Percentiles rank a stretch among this genome's conserved stretches.
Conservation (phyloP, 1,140 invertebrate genomes). For the Drosophila ironensis region DNA sequence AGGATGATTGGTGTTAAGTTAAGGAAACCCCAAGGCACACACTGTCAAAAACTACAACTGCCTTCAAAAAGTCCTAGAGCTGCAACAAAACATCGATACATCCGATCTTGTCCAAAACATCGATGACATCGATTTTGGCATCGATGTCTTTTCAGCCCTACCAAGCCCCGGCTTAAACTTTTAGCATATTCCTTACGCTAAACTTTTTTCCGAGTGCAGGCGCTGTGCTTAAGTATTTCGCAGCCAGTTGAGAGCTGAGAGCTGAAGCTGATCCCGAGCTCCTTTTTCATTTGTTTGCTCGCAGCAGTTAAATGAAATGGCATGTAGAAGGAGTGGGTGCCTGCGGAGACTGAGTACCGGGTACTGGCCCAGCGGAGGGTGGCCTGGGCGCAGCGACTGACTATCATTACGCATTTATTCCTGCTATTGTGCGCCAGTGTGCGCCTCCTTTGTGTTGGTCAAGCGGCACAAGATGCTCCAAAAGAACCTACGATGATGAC, state of each 20-base stretch:
- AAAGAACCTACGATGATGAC: constrained; percentile 16
- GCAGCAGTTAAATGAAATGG: constrained; percentile 78
- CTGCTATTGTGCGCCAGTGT: constrained; percentile 39
- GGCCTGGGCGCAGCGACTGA: constrained; percentile 56
- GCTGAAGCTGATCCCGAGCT: constrained; percentile 32
- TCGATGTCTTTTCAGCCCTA: too few species aligned
- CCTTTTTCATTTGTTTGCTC: constrained; percentile 69
- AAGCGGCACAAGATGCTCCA: constrained; percentile 36
- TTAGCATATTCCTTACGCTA: too few species aligned
- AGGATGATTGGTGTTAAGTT: constrained; percentile 29
- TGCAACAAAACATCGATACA: too few species aligned
- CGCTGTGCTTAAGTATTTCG: constrained; percentile 2
- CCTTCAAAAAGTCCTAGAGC: too few species aligned
- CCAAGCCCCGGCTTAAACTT: too few species aligned
- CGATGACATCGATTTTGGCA: too few species aligned
- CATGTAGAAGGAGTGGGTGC: constrained; percentile 35
- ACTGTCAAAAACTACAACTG: too few species aligned
- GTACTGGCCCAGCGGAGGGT: not conserved
- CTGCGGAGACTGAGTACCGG: not conserved
- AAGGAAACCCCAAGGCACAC: too few species aligned
- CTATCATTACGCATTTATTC: constrained; percentile 78
- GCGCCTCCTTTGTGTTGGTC: constrained; percentile 54
- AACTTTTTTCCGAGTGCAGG: constrained; percentile 1
- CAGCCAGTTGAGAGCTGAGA: constrained; percentile 23
- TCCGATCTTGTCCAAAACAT: too few species aligned